Conservation (phyloP, 23 tunicate genomes). For the Botrylloides violaceus region DNA sequence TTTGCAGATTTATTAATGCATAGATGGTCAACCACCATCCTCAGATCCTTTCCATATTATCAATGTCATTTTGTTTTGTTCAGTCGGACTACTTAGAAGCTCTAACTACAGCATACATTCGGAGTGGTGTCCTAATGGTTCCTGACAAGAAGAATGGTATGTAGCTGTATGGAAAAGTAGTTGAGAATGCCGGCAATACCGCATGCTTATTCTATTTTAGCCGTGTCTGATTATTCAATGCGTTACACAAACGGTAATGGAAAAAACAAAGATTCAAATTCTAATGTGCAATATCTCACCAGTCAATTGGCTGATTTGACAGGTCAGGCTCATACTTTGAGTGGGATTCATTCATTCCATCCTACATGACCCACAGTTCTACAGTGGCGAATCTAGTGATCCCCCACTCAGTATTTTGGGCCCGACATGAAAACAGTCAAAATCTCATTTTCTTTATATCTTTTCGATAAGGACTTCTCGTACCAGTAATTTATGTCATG, state of each 20-base stretch:
- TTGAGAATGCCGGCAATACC: conserved; percentile 10
- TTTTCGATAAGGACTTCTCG: too few relatives aligned
- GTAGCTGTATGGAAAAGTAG: background rate
- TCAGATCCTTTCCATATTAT: background rate
- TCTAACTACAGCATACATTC: conserved; percentile 71
- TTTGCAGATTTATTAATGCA: too few relatives aligned
- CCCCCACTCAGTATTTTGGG: too few relatives aligned
- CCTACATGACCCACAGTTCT: too few relatives aligned
- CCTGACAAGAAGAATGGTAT: conserved; percentile 45
- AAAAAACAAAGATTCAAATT: conserved; percentile 39
- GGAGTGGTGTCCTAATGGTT: conserved; percentile 90
- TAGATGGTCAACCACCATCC: too few relatives aligned
- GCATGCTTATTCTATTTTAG: conserved; percentile 10
- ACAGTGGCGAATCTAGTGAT: too few relatives aligned
- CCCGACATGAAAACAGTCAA: too few relatives aligned
- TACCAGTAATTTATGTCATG: too few relatives aligned
- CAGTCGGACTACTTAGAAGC: conserved; percentile 82
- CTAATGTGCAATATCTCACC: conserved; percentile 52
- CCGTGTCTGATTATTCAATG: conserved; percentile 51
- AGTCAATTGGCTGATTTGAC: conserved; percentile 42
- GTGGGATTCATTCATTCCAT: background rate
- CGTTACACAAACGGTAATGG: conserved; percentile 56
- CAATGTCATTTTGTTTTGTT: background rate
- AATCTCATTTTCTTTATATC: too few relatives aligned
- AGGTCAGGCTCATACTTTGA: conserved; percentile 27